Evolutionary conservation across 2,797 vertebrate species (phyloP).

Genomic region (Pseudocheirus occidentalis): DNA sequence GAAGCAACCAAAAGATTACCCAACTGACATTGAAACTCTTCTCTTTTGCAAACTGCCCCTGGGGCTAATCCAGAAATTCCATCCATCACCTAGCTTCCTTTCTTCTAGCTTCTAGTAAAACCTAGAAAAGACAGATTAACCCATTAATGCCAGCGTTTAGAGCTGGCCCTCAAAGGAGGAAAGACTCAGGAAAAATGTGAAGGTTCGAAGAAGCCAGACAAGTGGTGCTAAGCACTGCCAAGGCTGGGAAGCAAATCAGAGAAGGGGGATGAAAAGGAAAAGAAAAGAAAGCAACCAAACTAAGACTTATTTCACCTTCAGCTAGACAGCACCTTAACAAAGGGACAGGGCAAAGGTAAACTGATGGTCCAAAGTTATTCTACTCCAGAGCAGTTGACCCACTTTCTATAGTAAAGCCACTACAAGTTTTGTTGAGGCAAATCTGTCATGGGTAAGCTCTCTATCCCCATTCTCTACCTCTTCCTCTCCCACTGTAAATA

Average conservation of each 20-base stretch:
- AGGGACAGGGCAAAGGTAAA: not conserved
- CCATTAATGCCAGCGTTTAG: not conserved
- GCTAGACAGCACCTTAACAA: not conserved
- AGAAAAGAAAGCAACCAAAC: not conserved
- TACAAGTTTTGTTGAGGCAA: not conserved
- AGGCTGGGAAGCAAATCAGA: not conserved
- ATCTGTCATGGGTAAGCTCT: not conserved
- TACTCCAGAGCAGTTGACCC: not conserved
- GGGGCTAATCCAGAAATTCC: not conserved
- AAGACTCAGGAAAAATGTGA: not conserved
- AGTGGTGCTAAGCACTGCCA: not conserved
- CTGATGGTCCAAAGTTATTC: not conserved
- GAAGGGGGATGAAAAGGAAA: not conserved
- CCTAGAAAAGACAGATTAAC: slow-evolving; percentile 54
- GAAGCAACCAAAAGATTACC: not conserved
- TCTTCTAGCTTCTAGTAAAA: slow-evolving; percentile 50
- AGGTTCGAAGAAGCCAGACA: not conserved
- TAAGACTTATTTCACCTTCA: not conserved
- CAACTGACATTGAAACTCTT: not conserved
- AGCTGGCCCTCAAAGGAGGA: not conserved
- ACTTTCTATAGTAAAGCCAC: not conserved
- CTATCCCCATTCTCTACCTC: not conserved
- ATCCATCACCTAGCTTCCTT: slow-evolving; percentile 61
- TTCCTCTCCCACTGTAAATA: not conserved
- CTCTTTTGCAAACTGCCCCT: not conserved